Percentiles rank a stretch among this genome's conserved stretches.
Conservation (phyloP, 2,888 invertebrate genomes). For the Diarsia rubi region DNA sequence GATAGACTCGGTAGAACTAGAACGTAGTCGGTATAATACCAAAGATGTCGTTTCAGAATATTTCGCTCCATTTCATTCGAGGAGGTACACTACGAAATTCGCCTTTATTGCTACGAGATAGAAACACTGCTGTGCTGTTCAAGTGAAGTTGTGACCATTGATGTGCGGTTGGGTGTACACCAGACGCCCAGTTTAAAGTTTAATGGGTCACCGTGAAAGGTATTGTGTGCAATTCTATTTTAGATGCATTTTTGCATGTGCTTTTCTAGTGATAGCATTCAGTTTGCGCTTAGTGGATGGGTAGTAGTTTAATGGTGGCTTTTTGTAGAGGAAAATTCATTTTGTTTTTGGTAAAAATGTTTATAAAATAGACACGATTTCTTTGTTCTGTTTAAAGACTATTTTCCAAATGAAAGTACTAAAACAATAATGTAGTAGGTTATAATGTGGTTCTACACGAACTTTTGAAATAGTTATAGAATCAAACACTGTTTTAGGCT, state of each 20-base stretch:
- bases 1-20: background rate
- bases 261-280: constrained; percentile 29
- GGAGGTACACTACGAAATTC: constrained; percentile 10
- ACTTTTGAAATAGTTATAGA: background rate
- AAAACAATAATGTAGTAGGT: too few relatives aligned
- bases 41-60: constrained; percentile 46
- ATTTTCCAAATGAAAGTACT: background rate
- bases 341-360: background rate
- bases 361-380: background rate
- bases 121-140: constrained; percentile 1
- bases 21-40: constrained; percentile 26
- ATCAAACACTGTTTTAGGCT: too few relatives aligned
- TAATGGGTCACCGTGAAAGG: constrained; percentile 74
- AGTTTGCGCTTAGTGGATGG: constrained; percentile 8
- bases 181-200: constrained; percentile 69
- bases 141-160: constrained; percentile 5
- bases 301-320: constrained; percentile 1
- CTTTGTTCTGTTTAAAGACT: background rate
- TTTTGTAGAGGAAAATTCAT: background rate
- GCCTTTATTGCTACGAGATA: constrained; percentile 16
- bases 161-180: constrained; percentile 19
- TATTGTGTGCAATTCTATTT: constrained; percentile 56
- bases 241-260: constrained; percentile 56
- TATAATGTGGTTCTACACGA: background rate
- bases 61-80: constrained; percentile 46